Evolutionary conservation across 2,113 vertebrate genomes (phyloP), one percentile per base, ranked within the genome.

Genomic region (Trematocara nigrifrons): DNA sequence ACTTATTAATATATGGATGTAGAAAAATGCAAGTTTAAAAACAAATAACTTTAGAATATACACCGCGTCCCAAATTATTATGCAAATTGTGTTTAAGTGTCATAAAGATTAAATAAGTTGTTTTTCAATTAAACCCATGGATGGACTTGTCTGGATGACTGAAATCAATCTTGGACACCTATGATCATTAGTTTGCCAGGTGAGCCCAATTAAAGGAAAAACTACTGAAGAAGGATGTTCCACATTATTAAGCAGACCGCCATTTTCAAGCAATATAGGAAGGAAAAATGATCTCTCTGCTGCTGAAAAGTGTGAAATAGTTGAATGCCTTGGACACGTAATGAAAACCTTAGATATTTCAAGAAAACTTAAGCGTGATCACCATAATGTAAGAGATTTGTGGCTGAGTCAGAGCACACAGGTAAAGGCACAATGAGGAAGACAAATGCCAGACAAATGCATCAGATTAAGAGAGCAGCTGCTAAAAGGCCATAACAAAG

Each of bases 401-500:
- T 51, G 16, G 16, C 7, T 51, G 4, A 51, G 47, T 51, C 47
- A 18, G 16, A 3, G 47, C 47, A 51, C 47, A 51, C 4, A 49
- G 16, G 0, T 49, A 49, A 49, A 18, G 47, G 2, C 7, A 18
- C 49, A 51, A 51, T 9, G 7, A 51, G 0, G 47, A 18, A 0
- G 0, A 20, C 20, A 20, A 20, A 20, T 18, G 16, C 47, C 16
- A n/a, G 16, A 51, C 16, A 51, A 49, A 49, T 47, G 0, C 45
- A 4, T 47, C 45, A 7, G 13, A 2, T 0, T 47, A 47, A 47
- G 15, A 47, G 6, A 16, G 15, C 3, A 49, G 15, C 13, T 47
- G 45, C 13, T 47, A 15, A 40, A 33, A 33, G 33, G 6, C 33
- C 33, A 33, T 33, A 1, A 40, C 42, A 45, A 45, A 45, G 42